phyloP scores from a whole-genome alignment of 2,888 invertebrate genomes.

The Laspeyria flexula region DNA sequence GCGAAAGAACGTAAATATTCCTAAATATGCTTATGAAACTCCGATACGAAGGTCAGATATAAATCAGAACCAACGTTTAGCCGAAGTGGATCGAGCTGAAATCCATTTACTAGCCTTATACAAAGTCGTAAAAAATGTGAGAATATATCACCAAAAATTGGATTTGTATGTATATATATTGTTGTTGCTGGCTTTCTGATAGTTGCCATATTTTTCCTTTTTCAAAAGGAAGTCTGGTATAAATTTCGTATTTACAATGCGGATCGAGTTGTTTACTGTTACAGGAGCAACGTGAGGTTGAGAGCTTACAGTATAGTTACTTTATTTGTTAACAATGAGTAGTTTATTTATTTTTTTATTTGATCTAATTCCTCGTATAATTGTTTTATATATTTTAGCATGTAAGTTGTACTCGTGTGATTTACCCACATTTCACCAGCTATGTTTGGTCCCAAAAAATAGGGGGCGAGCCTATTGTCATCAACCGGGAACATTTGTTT shows the following conservation, averaged over 20 bases:
- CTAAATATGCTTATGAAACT: background rate
- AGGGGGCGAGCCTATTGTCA: no score
- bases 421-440: no score
- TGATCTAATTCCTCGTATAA: no score
- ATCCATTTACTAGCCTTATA: constrained; percentile 18
- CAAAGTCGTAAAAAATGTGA: constrained; percentile 8
- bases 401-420: no score
- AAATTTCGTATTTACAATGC: constrained; percentile 14
- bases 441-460: no score
- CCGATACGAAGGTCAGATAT: constrained; percentile 4
- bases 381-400: no score
- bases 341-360: no score
- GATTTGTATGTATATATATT: background rate
- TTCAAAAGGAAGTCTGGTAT: constrained; percentile 4
- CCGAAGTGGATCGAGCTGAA: constrained; percentile 16
- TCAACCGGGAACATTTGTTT: no score
- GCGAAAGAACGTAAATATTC: background rate
- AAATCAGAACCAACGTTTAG: constrained; percentile 13
- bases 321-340: no score
- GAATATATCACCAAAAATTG: constrained; percentile 14
- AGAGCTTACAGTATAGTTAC: no score
- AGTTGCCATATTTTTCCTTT: background rate
- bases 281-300: background rate
- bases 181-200: background rate
- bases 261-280: constrained; percentile 11